Evolutionary conservation across 1,140 invertebrate genomes (phyloP), one percentile per base, ranked within the genome.

Genomic region (Drosophila sulfurigaster): DNA sequence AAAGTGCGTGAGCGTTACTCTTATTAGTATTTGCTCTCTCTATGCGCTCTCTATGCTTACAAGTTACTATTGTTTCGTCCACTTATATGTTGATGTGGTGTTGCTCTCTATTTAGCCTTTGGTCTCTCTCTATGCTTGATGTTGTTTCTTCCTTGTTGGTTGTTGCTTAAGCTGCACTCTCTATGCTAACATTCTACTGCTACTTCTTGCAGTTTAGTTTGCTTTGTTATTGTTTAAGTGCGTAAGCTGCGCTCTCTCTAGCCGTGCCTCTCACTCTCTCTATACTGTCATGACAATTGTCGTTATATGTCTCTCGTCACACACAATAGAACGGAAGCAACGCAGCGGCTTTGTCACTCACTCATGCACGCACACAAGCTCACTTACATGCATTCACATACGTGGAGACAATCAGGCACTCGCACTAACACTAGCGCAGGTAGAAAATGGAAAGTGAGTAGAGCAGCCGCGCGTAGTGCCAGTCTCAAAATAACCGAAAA

Each of bases 251-350:
- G 49, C 49, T 52, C 20, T 46, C 20, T 45, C 38, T 43, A 6
- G 41, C 16, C 57, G 5, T 5, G 5, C 11, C 41, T 57, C 32
- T 25, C 57, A 46, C 41, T 46, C 38, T n/a, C 32, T 43, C 13
- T 43, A 32, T 32, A 7, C 38, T 28, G 43, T n/a, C 62, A 67
- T 32, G 38, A n/a, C 63, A 59, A 25, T 72, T 60, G 48, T 70
- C 25, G 15, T 69, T 63, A 8, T 7, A 7, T 38, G 35, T 38
- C 57, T 69, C 72, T 63, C 72, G 45, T 82, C 80, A 87, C 35
- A 90, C 32, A 89, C 81, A 88, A 90, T 89, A 89, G 86, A 89
- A 89, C 85, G 85, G 86, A 89, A 89, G 85, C 85, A 72, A 78
- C 80, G 46, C 71, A 79, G 72, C 66, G 72, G 72, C 79, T 81